Evolutionary conservation across 2,888 invertebrate species (phyloP), one percentile per base, ranked within the genome.

Genomic region (Ecdyonurus torrentis): DNA sequence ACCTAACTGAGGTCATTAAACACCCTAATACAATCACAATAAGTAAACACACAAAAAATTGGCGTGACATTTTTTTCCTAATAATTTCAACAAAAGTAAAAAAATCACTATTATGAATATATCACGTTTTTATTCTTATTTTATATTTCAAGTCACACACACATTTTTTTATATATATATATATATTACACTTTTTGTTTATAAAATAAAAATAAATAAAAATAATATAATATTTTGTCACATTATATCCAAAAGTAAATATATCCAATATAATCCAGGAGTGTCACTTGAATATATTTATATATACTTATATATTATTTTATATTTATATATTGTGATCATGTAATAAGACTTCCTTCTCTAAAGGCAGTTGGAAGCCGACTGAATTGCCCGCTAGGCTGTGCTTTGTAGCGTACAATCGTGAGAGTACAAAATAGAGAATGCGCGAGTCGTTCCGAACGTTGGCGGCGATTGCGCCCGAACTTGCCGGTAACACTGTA

Each of bases 1-100:
- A 80, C 55, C 66, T 62, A 52, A 62, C 66, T 5, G 37, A 15
- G 7, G 5, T 37, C 15, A 37, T 5, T 37, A 10, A 15, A 37
- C 37, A 5, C 37, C 37, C 37, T 37, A 37, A 10, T 37, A 37
- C 37, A 15, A 10, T 10, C 37, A 15, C 37, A 37, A 37, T 10
- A 10, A 37, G 37, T 5, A 10, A 37, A 5, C 5, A 37, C 37
- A 37, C 37, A 37, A 37, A 15, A 5, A 37, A 37, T 15, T 15
- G 7, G 37, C 37, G 37, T 37, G 37, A 5, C 37, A 37, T 37
- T 15, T 15, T 37, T 37, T 37, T 10, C 5, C 15, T 37, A 5
- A 37, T 15, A 37, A 37, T 37, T 37, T 37, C 5, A 5, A 37
- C 37, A 10, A 10, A 37, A 37, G 15, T 10, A 37, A 37, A 37